Evolutionary conservation across 2,888 invertebrate genomes (phyloP).

Genomic region (Spisula solida): DNA sequence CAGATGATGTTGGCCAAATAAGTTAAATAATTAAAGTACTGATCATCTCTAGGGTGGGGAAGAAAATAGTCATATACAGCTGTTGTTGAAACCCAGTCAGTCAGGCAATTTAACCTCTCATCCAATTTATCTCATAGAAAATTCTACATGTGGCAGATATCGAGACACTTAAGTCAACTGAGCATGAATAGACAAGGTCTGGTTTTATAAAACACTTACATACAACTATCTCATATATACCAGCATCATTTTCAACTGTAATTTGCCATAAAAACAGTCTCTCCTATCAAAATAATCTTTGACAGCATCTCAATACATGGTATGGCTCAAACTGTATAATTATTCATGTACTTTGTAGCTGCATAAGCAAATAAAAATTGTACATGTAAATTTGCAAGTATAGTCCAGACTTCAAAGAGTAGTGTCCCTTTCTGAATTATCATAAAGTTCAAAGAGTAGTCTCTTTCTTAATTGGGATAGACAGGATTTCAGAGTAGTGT

Average conservation of each 20-base stretch:
- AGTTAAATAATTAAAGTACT: no score
- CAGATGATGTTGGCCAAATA: no score
- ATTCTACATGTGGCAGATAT: background rate
- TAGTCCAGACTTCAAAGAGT: background rate
- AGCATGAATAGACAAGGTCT: background rate
- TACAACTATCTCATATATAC: background rate
- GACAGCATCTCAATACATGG: background rate
- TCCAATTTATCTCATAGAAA: background rate
- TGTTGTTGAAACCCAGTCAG: no score
- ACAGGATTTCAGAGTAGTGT: background rate
- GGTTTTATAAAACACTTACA: background rate
- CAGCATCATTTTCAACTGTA: background rate
- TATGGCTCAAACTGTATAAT: background rate
- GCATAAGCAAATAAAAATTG: background rate
- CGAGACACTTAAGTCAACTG: background rate
- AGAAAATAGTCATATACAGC: no score
- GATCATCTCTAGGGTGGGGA: no score
- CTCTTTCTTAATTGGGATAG: background rate
- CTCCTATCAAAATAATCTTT: background rate
- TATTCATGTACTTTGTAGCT: background rate
- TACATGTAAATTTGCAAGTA: background rate
- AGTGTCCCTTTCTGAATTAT: background rate
- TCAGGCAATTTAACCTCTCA: no score
- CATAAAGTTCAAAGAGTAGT: background rate
- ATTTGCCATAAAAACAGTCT: constrained; percentile 11